These are phyloP conservation scores for Anhinga rufa DNA, from an alignment of 2,113 vertebrate species.

Conservation along the genomic window DNA sequence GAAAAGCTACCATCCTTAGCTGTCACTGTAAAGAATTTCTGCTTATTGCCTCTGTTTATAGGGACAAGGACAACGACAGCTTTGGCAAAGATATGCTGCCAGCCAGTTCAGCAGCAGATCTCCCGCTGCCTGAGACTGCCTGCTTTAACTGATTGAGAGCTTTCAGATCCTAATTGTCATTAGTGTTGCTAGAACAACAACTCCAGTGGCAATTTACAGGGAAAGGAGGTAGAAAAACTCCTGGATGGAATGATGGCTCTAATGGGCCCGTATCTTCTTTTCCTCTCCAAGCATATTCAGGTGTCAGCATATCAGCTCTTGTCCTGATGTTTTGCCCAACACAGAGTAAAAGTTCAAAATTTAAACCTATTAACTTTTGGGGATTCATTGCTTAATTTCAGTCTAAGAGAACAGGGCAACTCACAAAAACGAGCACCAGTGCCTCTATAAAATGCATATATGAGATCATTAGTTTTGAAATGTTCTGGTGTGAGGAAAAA, in stretches of 20 bases:
- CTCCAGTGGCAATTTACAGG: background rate
- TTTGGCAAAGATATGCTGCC: background rate
- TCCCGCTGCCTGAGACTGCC: background rate
- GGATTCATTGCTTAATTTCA: slow-evolving; percentile 1
- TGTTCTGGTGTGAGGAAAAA: background rate
- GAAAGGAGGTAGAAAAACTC: background rate
- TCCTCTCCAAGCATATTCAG: background rate
- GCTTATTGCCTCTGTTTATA: background rate
- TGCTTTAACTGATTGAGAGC: background rate
- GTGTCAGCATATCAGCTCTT: background rate
- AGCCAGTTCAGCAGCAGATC: background rate
- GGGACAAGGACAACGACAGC: background rate
- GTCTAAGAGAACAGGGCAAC: background rate
- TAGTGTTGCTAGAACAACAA: background rate
- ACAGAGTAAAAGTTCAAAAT: background rate
- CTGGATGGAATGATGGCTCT: background rate
- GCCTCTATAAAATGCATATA: slow-evolving; percentile 1
- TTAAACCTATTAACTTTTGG: background rate
- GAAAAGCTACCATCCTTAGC: background rate
- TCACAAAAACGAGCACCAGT: background rate
- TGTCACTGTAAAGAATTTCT: background rate
- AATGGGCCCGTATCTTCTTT: background rate
- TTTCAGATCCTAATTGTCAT: background rate
- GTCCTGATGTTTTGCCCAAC: background rate
- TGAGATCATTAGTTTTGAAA: background rate